These are phyloP conservation scores for Allobates femoralis DNA, from an alignment of 2,797 vertebrate genomes.

Conservation along the genomic window DNA sequence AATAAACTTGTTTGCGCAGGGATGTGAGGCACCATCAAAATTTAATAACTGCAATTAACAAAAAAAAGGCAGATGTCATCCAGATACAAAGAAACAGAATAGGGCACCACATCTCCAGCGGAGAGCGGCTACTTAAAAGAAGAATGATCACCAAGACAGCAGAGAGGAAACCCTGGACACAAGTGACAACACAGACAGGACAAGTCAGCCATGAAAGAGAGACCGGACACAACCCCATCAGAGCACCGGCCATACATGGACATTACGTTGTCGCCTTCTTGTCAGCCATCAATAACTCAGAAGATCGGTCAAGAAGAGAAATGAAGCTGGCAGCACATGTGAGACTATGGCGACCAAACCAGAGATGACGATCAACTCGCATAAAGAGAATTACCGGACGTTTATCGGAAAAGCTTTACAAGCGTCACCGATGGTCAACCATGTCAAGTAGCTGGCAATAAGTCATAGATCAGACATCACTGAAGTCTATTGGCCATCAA, in stretches of 20 bases:
- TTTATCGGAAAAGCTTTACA: not conserved
- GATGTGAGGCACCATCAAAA: not conserved
- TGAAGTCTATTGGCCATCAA: no score
- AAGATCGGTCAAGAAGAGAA: not conserved
- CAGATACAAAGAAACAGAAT: not conserved
- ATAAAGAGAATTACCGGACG: not conserved
- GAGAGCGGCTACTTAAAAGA: not conserved
- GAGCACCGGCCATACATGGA: not conserved
- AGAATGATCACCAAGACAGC: not conserved
- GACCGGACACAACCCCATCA: not conserved
- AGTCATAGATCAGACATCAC: not conserved
- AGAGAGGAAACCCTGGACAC: not conserved
- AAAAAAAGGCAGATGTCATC: conserved; percentile 10
- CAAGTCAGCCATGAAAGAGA: not conserved
- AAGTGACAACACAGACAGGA: not conserved
- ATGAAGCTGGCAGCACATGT: not conserved
- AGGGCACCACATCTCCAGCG: not conserved
- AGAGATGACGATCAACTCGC: not conserved
- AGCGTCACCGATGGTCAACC: not conserved
- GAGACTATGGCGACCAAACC: not conserved
- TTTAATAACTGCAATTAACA: conserved; percentile 20
- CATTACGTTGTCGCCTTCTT: not conserved
- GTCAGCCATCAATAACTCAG: not conserved
- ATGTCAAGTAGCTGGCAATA: not conserved
- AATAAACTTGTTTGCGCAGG: not conserved